Evolutionary conservation across 2,113 vertebrate genomes (phyloP), one percentile per base, ranked within the genome.

Genomic region (Colaptes auratus): DNA sequence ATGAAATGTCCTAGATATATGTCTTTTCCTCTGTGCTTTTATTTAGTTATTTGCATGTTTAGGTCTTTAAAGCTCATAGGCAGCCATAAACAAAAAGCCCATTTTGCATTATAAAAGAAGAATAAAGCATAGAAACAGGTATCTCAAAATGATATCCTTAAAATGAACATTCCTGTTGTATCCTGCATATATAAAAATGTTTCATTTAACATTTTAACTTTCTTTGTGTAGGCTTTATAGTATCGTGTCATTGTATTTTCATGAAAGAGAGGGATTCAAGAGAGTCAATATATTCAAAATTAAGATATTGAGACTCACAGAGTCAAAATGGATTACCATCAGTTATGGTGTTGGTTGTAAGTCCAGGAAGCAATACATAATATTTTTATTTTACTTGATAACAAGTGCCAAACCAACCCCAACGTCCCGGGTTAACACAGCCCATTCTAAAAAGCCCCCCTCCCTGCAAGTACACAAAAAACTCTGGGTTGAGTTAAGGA

Each of bases 181-280:
- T 82, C 19, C 11, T 59, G 4, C 5, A 30, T 11, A n/a, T 39
- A 59, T 7, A 28, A 56, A 61, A 30, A 11, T 28, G 2, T 10
- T 50, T 60, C 3, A 2, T 35, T 42, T 69, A 69, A 65, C 19
- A 72, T 31, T 90, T 90, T 60, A 82, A 61, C 13, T 27, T 55
- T 2, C 15, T 4, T 0, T 3, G 0, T 55, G 4, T n/a, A 24
- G 67, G 52, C 16, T 82, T 60, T 28, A 64, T 10, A 44, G 17
- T 36, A 56, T 56, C 25, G 53, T 8, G 1, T 14, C 5, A 3
- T 6, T 56, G 5, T 35, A 36, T 77, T 66, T 88, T 60, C 18
- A 21, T 53, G 64, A 39, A 48, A 42, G 14, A 44, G 6, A 75
- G 12, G 66, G 10, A 46, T 46, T 66, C 9, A 31, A 19, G 71